Evolutionary conservation across 92 coral and sea anemone genomes (phyloP), one percentile per base, ranked within the genome.

Genomic region (Hydrozoanthus gracilis): DNA sequence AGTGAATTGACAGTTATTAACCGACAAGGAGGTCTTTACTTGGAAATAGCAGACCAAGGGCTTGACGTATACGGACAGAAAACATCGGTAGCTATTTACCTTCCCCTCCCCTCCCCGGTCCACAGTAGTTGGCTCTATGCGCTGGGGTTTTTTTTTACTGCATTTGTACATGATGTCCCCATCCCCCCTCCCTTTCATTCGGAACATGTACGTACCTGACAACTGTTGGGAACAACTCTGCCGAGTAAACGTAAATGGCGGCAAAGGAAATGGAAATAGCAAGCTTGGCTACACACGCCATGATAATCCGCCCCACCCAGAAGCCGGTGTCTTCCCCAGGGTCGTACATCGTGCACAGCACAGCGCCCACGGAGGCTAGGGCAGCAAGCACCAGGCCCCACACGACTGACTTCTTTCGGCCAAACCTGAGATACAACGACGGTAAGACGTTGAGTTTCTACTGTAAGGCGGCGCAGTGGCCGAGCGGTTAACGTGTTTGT

Each of bases 221-320:
- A 49, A 75, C 79, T 11, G 79, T 75, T 75, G 79, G 79, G 64
- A 75, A 75, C 10, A 75, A 62, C 17, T 75, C 79, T 15, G 79
- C 79, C 11, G 79, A 75, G 79, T 75, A 75, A 17, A 75, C 66
- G 48, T 76, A 76, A 55, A 76, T 76, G 39, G 80, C 80, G n/a
- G 80, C 80, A 8, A 76, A 76, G 44, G 80, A 76, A 11, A 76
- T 76, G 13, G 80, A 76, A 46, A 76, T 44, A 18, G 80, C 65
- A 8, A 76, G 18, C 80, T 76, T 76, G 35, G 80, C 80, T 20
- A 12, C 8, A 12, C 80, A 76, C 4, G 80, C 80, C 66, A 76
- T 76, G 45, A 51, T 15, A 47, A 76, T 76, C 39, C 60, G 27
- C 13, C 80, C 80, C 27, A 9, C 80, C 62, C 51, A n/a, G 54